Evolutionary conservation across 1,140 invertebrate genomes (phyloP), one percentile per base, ranked within the genome.

Genomic region (Drusus annulatus): DNA sequence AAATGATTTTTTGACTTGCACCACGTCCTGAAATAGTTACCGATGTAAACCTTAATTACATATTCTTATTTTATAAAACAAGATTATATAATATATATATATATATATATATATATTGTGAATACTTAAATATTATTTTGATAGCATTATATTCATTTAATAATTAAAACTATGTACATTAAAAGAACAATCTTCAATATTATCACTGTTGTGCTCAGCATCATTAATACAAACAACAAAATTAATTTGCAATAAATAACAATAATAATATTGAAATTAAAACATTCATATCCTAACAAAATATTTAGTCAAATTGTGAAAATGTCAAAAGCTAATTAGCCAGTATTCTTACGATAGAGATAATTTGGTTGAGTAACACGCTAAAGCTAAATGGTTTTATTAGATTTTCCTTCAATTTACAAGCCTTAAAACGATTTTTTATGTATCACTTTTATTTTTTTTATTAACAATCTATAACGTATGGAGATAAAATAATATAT

Each of bases 241-340:
- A 23, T 50, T 19, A 50, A 50, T 69, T n/a, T 69, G 36, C 31
- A 50, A 19, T 50, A 69, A 13, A 50, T 69, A 69, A 69, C 65
- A 69, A 69, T 69, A 17, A 50, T 50, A 5, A 69, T 50, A 45
- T 69, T 17, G 15, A 50, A 69, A 63, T 23, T 3, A 65, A 69
- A 51, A 45, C 36, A 19, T 19, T 19, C n/a, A 45, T 50, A 69
- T 69, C 8, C 31, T 69, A 45, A 69, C 21, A 65, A n/a, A 15
- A 65, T 65, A 45, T 65, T 65, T 65, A 16, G 17, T 60, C 23
- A 65, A 69, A 69, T 50, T 69, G 65, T 69, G 65, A 69, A 69
- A 69, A 69, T 69, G 65, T 69, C 65, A 69, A 69, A 69, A 69
- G 65, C 65, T 69, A 69, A 69, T 36, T n/a, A 16, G 10, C 23